phyloP scores from a whole-genome alignment of 1,140 invertebrate genomes.

The Rhysida immarginata region DNA sequence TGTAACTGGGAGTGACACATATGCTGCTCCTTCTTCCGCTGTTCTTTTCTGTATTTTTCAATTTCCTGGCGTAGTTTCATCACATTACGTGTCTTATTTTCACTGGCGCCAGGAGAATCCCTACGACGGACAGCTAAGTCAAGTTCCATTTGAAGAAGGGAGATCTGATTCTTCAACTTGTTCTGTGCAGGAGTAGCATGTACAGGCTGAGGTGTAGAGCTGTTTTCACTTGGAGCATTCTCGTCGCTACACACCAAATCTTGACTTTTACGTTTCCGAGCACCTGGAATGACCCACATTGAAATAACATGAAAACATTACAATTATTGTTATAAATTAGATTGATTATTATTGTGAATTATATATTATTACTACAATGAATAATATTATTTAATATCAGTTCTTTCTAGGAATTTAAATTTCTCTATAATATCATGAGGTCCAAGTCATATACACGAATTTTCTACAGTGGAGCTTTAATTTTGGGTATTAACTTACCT shows the following conservation, averaged over 20 bases:
- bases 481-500: not conserved
- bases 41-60: not conserved
- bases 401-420: not conserved
- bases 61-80: not conserved
- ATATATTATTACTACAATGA: not conserved
- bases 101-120: not conserved
- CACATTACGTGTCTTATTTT: not conserved
- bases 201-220: not conserved
- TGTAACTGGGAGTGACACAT: not conserved
- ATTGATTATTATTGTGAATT: not conserved
- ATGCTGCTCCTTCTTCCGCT: not conserved
- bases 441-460: not conserved
- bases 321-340: not conserved
- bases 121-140: not conserved
- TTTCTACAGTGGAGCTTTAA: not conserved
- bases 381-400: not conserved
- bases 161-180: not conserved
- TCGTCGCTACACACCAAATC: not conserved
- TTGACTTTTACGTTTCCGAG: not conserved
- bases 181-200: not conserved
- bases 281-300: not conserved
- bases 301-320: not conserved
- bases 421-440: not conserved
- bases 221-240: not conserved
- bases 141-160: not conserved